Base-by-base conservation (phyloP, 1,140 invertebrate genomes). In the Hyles euphorbiae region DNA sequence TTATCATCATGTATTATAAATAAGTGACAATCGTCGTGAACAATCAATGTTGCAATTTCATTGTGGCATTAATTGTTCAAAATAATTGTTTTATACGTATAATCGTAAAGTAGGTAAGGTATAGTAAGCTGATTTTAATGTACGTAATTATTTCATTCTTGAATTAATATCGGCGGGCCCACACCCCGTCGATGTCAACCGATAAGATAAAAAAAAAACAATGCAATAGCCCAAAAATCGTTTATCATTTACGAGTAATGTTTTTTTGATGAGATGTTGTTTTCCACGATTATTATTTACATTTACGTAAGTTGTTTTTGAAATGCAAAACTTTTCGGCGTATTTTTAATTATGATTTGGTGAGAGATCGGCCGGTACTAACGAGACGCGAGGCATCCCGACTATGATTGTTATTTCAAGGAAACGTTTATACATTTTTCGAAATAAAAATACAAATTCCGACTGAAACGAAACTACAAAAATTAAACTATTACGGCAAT, bases 31-130 rank as follows among this genome's bases (percentile, higher is more conserved):
- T 33, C 34, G 32, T 12, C 6, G n/a, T 5, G 22, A 34, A 48
- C 45, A 34, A 47, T 56, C 22, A 34, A 34, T 48, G 33, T 48
- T 47, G 45, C n/a, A n/a, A n/a, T 40, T 8, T 1, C 6, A 36
- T 44, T 22, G 11, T 32, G 3, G 3, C 34, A 8, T 44, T 11
- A 34, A 44, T 65, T 74, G 62, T 73, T 64, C 68, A 72, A 58
- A 68, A 40, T 34, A 61, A 56, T 72, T 70, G 51, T 65, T 63
- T 61, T 68, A 60, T 78, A 79, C 76, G 70, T 83, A 73, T 88
- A 88, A 87, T 81, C 83, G 76, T 88, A 87, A 82, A 65, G 72
- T 88, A 88, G 80, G 82, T 88, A 87, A 84, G 78, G 81, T 86
- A 81, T 72, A 70, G 72, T 87, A 86, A 88, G 83, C 79, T 80